Base-by-base conservation (phyloP, 2,113 vertebrate species). In the Ramphastos sulfuratus region DNA sequence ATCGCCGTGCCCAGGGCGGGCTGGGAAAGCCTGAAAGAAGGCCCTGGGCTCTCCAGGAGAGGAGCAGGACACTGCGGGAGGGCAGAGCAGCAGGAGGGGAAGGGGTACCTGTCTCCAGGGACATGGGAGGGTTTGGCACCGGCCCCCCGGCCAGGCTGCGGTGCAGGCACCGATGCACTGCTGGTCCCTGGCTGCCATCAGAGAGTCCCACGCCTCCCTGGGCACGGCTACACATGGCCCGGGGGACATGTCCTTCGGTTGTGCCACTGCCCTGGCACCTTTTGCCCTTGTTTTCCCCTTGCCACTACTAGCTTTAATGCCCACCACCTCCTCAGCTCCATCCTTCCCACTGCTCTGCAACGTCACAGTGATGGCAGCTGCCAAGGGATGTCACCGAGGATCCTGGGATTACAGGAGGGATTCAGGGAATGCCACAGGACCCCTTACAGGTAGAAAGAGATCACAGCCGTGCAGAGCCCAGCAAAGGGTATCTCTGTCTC, bases 331-430 rank as follows among this genome's bases (percentile, higher is more conserved):
- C 65, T 35, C 2, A 4, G 48, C 66, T 69, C 72, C 3, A 0
- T 63, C 48, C 73, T 64, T 56, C 28, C 37, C 69, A 3, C 33
- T 0, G 0, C n/a, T 17, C 69, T 66, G 80, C 60, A 24, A 12
- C 0, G 0, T 14, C 4, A 12, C 24, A 11, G 33, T 8, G 60
- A n/a, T 3, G 13, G 46, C 66, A 65, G 30, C 46, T 35, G 4
- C 48, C 42, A 10, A 55, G 30, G 33, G 33, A 76, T 50, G 73
- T 18, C 25, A 48, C 24, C 6, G 79, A 80, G 69, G 39, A 78
- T 86, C n/a, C 35, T 1, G 1, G 67, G 10, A 16, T 73, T 1
- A 2, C 19, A 5, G 9, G 7, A 2, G 4, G 23, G 7, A 16
- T 55, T 28, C 46, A 24, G 46, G 59, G 33, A 63, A 35, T 12